Percentiles rank a stretch among this genome's conserved stretches.
These are phyloP conservation scores for Macrocentrus cingulum DNA, from an alignment of 1,140 invertebrate species.

Conservation along the genomic window DNA sequence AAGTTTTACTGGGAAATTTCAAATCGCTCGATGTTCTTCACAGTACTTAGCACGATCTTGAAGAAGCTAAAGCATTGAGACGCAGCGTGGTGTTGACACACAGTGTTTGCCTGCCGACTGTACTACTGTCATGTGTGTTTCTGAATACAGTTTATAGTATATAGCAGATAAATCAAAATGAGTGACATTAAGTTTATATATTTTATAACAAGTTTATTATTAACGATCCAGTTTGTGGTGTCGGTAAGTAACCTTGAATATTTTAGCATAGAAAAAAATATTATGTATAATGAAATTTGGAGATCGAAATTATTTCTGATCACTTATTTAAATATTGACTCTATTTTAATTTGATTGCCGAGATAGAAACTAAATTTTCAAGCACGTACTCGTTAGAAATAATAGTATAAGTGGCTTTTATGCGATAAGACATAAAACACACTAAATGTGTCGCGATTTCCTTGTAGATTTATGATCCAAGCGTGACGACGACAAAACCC, in stretches of 20 bases:
- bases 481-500: conserved; percentile 43
- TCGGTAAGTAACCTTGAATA: no score
- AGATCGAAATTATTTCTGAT: no score
- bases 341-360: no score
- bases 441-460: background rate
- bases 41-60: background rate
- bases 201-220: no score
- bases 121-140: no score
- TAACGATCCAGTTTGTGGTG: no score
- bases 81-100: background rate
- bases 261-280: no score
- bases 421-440: conserved; percentile 14
- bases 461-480: conserved; percentile 47
- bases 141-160: background rate
- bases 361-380: no score
- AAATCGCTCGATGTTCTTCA: background rate
- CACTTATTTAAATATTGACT: no score
- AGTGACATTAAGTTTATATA: background rate
- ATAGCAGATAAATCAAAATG: background rate
- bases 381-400: conserved; percentile 6
- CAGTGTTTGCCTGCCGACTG: background rate
- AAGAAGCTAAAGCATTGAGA: background rate
- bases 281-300: no score
- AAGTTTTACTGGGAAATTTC: conserved; percentile 17
- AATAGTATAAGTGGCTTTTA: background rate